Base-by-base conservation (phyloP, 2,888 invertebrate species). In the Ditula angustiorana region DNA sequence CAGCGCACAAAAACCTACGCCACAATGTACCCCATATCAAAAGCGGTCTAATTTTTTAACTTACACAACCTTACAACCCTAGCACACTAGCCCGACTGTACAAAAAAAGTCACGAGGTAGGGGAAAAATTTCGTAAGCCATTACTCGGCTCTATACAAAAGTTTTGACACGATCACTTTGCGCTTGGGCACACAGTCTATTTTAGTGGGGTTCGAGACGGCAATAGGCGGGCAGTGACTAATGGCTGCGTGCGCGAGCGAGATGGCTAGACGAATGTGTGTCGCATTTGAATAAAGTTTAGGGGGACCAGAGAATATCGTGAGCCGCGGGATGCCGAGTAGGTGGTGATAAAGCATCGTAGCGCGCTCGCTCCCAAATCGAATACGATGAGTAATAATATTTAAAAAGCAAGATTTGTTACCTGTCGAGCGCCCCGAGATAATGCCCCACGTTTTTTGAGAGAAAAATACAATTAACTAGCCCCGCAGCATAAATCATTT, bases 321-420 rank as follows among this genome's bases (percentile, higher is more conserved):
- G 87, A 90, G 77, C 91, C 82, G 85, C 90, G 91, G 92, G 92
- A 90, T 80, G 87, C 87, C 90, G 90, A 92, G 91, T 92, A 92
- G 93, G 93, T 92, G 93, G 93, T 90, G 91, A 91, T 92, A 92
- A 92, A 93, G 90, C 91, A 92, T 92, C 89, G 90, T 87, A 89
- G 90, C 84, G 83, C 71, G 87, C 85, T 83, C 86, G 88, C 83
- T 91, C 88, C 90, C 88, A 90, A 91, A 91, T 91, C 91, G 88
- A 90, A 90, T 87, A 80, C 92, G 92, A 91, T 92, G 92, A 92
- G 90, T 92, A 92, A 90, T 90, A 91, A 87, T 92, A 91, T 92
- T 91, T 90, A 90, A 91, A 90, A 92, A 90, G 87, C 85, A 87
- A 91, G 92, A 92, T 91, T 92, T 92, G 90, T 90, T 92, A 91